Conservation (phyloP, 2,113 vertebrate genomes). For the Chascanopsetta lugubris region DNA sequence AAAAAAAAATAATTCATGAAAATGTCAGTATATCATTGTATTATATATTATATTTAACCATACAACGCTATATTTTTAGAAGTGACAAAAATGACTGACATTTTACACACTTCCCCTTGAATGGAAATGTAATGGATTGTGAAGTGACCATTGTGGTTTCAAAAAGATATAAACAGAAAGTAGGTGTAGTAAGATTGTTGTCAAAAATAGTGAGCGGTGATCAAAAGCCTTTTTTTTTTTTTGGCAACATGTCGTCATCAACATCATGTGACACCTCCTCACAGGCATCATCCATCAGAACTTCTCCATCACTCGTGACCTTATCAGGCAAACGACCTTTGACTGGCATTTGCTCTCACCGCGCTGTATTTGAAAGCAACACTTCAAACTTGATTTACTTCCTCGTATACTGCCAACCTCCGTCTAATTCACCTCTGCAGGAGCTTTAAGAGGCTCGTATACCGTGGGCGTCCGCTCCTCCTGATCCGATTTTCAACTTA, state of each 20-base stretch:
- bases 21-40: no score
- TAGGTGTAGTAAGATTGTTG: background rate
- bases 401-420: slow-evolving; percentile 43
- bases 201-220: background rate
- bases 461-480: slow-evolving; percentile 59
- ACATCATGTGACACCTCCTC: background rate
- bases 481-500: slow-evolving; percentile 60
- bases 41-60: no score
- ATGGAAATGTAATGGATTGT: no score
- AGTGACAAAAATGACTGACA: no score
- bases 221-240: background rate
- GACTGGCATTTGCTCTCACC: slow-evolving; percentile 35
- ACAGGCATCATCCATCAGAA: slow-evolving; percentile 6
- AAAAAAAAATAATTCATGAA: no score
- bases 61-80: no score
- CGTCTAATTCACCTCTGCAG: slow-evolving; percentile 59
- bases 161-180: background rate
- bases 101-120: no score
- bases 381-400: slow-evolving; percentile 60
- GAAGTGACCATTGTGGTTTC: background rate
- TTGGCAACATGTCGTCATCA: slow-evolving; percentile 17
- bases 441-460: slow-evolving; percentile 53
- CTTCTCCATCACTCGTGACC: slow-evolving; percentile 16
- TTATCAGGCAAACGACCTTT: slow-evolving; percentile 30
- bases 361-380: slow-evolving; percentile 27